These are phyloP conservation scores for Amblyopsis hoosieri DNA, from an alignment of 2,797 vertebrate genomes.

Conservation along the genomic window DNA sequence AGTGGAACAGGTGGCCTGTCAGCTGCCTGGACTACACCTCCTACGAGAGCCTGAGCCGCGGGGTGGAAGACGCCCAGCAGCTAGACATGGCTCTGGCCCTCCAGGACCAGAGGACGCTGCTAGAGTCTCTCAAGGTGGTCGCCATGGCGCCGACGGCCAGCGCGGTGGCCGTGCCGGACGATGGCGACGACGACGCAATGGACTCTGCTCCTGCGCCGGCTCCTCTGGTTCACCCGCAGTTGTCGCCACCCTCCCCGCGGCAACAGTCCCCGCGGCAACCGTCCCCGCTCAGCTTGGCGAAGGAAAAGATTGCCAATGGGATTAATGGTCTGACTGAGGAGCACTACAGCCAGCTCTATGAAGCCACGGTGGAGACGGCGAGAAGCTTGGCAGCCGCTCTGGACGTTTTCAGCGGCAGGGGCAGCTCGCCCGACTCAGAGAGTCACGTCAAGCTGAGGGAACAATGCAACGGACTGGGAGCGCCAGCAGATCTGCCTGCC, in stretches of 20 bases:
- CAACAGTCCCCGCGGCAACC: constrained; percentile 25
- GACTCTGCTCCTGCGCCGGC: constrained; percentile 12
- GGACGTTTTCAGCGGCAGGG: constrained; percentile 85
- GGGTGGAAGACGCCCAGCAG: constrained; percentile 92
- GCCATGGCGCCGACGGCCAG: constrained; percentile 79
- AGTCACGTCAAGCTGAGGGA: constrained; percentile 21
- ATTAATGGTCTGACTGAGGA: constrained; percentile 88
- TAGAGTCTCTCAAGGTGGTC: constrained; percentile 94
- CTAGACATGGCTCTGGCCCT: constrained; percentile 97
- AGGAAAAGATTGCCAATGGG: constrained; percentile 82
- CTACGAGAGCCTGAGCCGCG: constrained; percentile 91
- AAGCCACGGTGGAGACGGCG: constrained; percentile 94
- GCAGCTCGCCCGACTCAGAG: constrained; percentile 48
- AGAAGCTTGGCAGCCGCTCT: constrained; percentile 92
- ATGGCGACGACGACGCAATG: constrained; percentile 10
- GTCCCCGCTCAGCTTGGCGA: constrained; percentile 65
- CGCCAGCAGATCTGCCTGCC: constrained; percentile 48
- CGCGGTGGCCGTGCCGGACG: constrained; percentile 27
- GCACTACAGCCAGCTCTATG: constrained; percentile 89
- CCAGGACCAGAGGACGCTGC: constrained; percentile 93
- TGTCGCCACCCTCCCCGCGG: constrained; percentile 17
- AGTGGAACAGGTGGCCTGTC: constrained; percentile 98
- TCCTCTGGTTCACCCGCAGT: constrained; percentile 20
- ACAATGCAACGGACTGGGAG: constrained; percentile 32
- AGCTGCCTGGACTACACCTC: constrained; percentile 93